Base-by-base conservation (phyloP, 2,888 invertebrate genomes). In the Leptopilina drosophilae region DNA sequence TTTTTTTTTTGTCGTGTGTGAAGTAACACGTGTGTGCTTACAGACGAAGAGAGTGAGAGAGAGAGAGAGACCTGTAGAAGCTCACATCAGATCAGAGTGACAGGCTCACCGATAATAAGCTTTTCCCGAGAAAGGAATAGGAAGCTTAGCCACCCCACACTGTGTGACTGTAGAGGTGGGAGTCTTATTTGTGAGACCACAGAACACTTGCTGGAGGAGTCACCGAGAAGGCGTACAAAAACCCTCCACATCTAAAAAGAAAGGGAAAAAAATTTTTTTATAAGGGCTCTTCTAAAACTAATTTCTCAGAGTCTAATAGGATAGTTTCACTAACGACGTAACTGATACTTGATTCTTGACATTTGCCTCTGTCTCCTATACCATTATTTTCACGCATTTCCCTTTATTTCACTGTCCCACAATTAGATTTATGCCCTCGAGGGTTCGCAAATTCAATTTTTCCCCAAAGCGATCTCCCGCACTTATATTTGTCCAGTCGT, bases 1-100 rank as follows among this genome's bases (percentile, higher is more conserved):
- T 33, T 64, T 66, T 64, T 26, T 20, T 20, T 20, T 56, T 49
- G 15, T 67, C 14, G 14, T 77, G 53, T n/a, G 65, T n/a, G 77
- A 77, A 65, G 77, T 77, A 77, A 65, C 77, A 77, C 77, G 77
- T 77, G 77, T 77, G 64, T 77, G 64, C 65, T 77, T 77, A 67
- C 9, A 49, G 33, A 33, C 33, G 33, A 33, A 33, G 33, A 33
- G 33, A 33, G 33, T 33, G 33, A 33, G 33, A 33, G 33, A 33
- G 33, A 33, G 33, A 1, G 33, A 49, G 42, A 66, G 77, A 67
- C 77, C 66, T 77, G 77, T 15, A 40, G 66, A 77, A 77, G 77
- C 66, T 77, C 77, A 77, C 40, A 66, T 53, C 56, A 77, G 56
- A 66, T 53, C 56, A 53, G 26, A 77, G 66, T 65, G 77, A 66